These are phyloP conservation scores for Mus spicilegus DNA, from an alignment of 2,113 vertebrate genomes.

Conservation along the genomic window DNA sequence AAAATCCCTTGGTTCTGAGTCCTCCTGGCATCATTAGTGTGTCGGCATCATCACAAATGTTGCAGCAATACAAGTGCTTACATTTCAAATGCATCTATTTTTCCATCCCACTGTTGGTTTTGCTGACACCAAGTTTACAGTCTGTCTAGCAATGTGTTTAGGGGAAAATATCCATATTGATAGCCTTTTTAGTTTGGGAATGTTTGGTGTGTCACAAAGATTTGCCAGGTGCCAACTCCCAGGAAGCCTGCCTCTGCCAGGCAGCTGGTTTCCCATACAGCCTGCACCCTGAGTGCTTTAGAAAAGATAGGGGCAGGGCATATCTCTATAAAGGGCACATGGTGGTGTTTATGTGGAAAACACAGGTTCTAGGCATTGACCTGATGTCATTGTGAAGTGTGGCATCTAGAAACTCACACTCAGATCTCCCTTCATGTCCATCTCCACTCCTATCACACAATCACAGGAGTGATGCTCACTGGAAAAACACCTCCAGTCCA, in stretches of 20 bases:
- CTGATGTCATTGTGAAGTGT: background rate
- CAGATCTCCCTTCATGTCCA: background rate
- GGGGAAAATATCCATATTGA: constrained; percentile 69
- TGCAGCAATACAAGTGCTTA: constrained; percentile 83
- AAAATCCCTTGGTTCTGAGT: constrained; percentile 86
- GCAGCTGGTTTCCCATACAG: background rate
- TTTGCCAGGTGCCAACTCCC: constrained; percentile 26
- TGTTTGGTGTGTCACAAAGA: constrained; percentile 49
- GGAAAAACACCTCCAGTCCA: background rate
- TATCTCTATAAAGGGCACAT: background rate
- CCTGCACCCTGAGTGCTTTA: background rate
- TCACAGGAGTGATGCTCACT: background rate
- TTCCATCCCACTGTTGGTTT: constrained; percentile 75
- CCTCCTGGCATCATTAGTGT: constrained; percentile 84
- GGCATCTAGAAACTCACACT: background rate
- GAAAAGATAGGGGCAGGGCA: background rate
- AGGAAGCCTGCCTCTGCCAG: constrained; percentile 39
- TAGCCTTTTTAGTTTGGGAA: constrained; percentile 67
- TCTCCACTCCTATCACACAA: no score
- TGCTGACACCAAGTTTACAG: constrained; percentile 70
- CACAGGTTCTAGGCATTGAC: background rate
- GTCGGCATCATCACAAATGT: constrained; percentile 84
- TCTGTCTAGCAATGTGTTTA: constrained; percentile 73
- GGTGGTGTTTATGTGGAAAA: background rate
- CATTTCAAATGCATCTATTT: constrained; percentile 82